A percentile compares a stretch with the other conserved stretches of the same genome.
phyloP scores from a whole-genome alignment of 2,888 invertebrate genomes.

The Ischnus inquisitorius region DNA sequence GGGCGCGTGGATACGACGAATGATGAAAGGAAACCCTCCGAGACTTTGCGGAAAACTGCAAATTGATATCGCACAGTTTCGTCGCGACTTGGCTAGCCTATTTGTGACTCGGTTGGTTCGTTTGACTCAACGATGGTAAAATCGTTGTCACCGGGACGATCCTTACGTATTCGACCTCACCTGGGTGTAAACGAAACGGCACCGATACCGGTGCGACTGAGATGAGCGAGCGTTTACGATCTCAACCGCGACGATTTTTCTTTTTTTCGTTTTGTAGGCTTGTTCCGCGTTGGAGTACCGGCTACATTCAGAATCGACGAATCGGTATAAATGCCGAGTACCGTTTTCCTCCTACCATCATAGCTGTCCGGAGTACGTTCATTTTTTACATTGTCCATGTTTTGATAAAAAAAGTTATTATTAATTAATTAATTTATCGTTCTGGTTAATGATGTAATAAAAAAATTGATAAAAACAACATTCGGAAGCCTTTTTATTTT shows the following conservation, averaged over 20 bases:
- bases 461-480: no score
- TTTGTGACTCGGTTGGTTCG: conserved; percentile 30
- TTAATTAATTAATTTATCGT: no score
- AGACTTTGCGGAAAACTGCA: not conserved
- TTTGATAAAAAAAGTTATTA: no score
- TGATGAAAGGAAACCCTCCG: not conserved
- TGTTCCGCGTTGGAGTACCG: not conserved
- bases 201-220: conserved; percentile 28
- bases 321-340: no score
- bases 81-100: no score
- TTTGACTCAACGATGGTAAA: conserved; percentile 44
- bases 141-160: conserved; percentile 45
- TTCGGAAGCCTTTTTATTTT: no score
- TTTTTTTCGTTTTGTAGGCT: not conserved
- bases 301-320: no score
- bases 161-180: conserved; percentile 42
- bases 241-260: not conserved
- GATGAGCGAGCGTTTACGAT: not conserved
- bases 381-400: no score
- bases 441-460: no score
- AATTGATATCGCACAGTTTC: conserved; percentile 8
- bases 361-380: no score
- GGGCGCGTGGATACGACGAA: not conserved
- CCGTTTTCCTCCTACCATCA: no score
- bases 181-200: conserved; percentile 32